These are phyloP conservation scores for Pyrochroa serraticornis DNA, from an alignment of 2,888 invertebrate species.

Conservation along the genomic window DNA sequence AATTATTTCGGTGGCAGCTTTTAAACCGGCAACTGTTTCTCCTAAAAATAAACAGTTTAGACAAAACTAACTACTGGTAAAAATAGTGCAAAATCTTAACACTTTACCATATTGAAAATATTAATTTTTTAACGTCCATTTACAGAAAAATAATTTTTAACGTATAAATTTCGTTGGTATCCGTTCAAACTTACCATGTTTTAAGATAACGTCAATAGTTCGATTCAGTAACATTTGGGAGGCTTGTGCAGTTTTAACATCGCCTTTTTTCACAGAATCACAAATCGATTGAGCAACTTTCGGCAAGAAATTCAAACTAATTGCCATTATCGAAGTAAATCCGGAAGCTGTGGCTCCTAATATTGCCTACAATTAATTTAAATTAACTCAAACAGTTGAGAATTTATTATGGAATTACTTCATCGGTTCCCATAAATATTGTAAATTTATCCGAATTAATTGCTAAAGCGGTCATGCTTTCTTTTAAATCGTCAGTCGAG, in stretches of 20 bases:
- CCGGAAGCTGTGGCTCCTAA: constrained; percentile 69
- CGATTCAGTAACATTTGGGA: constrained; percentile 63
- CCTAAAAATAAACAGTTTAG: constrained; percentile 28
- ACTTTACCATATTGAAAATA: too few relatives aligned
- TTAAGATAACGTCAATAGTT: constrained; percentile 61
- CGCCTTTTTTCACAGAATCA: constrained; percentile 60
- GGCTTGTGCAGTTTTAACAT: constrained; percentile 59
- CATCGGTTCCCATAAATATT: constrained; percentile 53
- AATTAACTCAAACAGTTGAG: constrained; percentile 2
- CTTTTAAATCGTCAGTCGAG: constrained; percentile 49
- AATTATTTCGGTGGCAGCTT: constrained; percentile 42
- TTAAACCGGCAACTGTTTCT: constrained; percentile 37
- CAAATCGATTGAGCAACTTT: constrained; percentile 64
- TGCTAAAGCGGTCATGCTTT: constrained; percentile 47
- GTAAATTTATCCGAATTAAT: constrained; percentile 51
- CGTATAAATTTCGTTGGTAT: too few relatives aligned
- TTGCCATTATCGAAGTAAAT: constrained; percentile 71
- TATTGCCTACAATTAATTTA: constrained; percentile 62
- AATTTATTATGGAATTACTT: constrained; percentile 37
- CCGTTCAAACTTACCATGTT: constrained; percentile 58
- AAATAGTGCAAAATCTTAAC: background rate
- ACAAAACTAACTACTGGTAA: background rate
- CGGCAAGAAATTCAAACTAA: constrained; percentile 68
- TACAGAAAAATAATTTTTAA: too few relatives aligned
- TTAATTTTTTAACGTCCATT: too few relatives aligned